Base-by-base conservation (phyloP, 1,140 invertebrate genomes). In the Philopotamus ludificatus region DNA sequence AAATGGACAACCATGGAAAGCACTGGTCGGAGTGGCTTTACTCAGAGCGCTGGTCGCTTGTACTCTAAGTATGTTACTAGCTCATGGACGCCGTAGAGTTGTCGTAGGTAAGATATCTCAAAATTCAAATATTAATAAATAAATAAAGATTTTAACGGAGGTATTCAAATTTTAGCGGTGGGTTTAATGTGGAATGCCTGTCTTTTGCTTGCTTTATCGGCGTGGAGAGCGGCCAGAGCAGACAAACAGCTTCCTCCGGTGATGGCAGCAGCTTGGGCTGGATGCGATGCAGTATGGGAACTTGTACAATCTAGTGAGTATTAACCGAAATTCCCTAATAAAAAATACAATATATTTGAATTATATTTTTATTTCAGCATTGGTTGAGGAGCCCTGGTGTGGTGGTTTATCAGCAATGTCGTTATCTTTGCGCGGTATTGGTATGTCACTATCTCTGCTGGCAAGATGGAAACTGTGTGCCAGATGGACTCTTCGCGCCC, bases 211-310 rank as follows among this genome's bases (percentile, higher is more conserved):
- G 87, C 87, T 1, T 74, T 88, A 55, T 74, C 86, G 10, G 73
- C 85, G 1, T 87, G 85, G 84, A 76, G 86, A 75, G 87, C 83
- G 42, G 74, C 86, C 34, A 74, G 85, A 58, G 77, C 84, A 71
- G 82, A 88, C 75, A 73, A 86, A 67, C 82, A 86, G 7, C 74
- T 89, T 20, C 87, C 88, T 18, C 86, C 87, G 15, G 86, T 89
- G 3, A 87, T 88, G 61, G 85, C 87, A 1, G 86, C 87, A 0
- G 85, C 86, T 1, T 89, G 87, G 87, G 87, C 87, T n/a, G 87
- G 88, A 7, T 89, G 87, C 71, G 87, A 87, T 45, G 85, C 87
- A 8, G 83, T 89, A 25, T 89, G 87, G 87, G 87, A 89, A 70
- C 86, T 86, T 23, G 74, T 89, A 18, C 77, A 66, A 20, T 28